Evolutionary conservation across 2,113 vertebrate species (phyloP), one percentile per base, ranked within the genome.

Genomic region (Poeciliopsis prolifica): DNA sequence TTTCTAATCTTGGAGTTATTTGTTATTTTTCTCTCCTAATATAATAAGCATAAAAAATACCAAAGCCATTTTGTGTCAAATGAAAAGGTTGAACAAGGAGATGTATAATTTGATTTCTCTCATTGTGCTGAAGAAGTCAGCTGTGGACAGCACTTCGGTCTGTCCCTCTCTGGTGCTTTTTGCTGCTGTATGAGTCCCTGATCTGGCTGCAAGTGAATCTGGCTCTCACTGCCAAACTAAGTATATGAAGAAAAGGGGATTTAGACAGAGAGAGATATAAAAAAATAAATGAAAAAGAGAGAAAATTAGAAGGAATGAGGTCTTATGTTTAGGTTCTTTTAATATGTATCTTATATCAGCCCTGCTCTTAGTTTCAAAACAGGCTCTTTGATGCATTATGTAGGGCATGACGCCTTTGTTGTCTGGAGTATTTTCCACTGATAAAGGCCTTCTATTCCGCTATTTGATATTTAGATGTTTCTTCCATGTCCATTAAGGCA

Each of bases 171-270:
- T 78, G 66, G 48, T 81, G 76, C 81, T 81, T 90, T 90, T 90
- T 81, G 51, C 77, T 88, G 77, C 74, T 82, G 79, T 75, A 71
- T 88, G 81, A 81, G 63, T 85, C 54, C 28, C 86, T 69, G 54
- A 67, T 83, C 70, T 75, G 44, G 86, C 79, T 88, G 79, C 82
- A 69, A 88, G 82, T 88, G 87, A 82, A 68, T 87, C 79, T 74
- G 44, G 69, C 76, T 86, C 72, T 80, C 65, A 63, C 74, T 77
- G 64, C 79, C 79, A 86, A 77, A 80, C 76, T 63, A 81, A 77
- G 65, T 65, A 69, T 69, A 70, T 37, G 75, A 78, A 42, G 68
- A 80, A 48, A 37, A 66, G 74, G 60, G 51, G 64, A 79, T 68
- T 83, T 33, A 76, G 80, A 42, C 51, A 78, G 58, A 35, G 61